Evolutionary conservation across 23 tunicate species (phyloP).

Genomic region (Clavelina lepadiformis): DNA sequence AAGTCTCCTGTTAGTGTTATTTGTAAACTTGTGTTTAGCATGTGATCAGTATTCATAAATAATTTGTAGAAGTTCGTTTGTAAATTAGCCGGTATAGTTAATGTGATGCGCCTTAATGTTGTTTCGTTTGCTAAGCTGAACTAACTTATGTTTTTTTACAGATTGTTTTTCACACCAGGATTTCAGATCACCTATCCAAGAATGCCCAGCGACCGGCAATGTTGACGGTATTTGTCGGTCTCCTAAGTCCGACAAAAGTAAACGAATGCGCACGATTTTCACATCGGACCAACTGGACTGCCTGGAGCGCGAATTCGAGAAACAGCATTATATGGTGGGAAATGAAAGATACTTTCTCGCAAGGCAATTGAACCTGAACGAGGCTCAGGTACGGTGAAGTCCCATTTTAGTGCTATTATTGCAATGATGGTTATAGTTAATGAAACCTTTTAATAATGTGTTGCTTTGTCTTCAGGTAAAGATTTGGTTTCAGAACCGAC

Average conservation of each 20-base stretch:
- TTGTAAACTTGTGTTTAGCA: too few relatives aligned
- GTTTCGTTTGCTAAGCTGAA: too few relatives aligned
- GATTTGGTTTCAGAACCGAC: constrained; percentile 73
- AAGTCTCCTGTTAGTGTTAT: too few relatives aligned
- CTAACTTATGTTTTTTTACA: too few relatives aligned
- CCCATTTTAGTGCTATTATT: too few relatives aligned
- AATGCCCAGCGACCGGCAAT: background rate
- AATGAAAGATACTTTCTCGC: constrained; percentile 47
- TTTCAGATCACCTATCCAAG: too few relatives aligned
- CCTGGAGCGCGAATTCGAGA: constrained; percentile 42
- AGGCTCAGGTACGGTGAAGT: constrained; percentile 51
- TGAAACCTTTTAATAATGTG: background rate
- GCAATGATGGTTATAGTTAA: background rate
- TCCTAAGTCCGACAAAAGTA: constrained; percentile 9
- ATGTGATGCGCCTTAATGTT: too few relatives aligned
- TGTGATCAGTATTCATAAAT: too few relatives aligned
- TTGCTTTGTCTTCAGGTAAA: constrained; percentile 22
- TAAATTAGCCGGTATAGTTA: too few relatives aligned
- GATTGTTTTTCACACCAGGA: too few relatives aligned
- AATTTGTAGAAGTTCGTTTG: too few relatives aligned
- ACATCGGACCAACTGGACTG: constrained; percentile 45
- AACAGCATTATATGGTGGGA: constrained; percentile 64
- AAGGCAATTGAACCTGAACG: constrained; percentile 29
- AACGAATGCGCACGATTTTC: constrained; percentile 57
- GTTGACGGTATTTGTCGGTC: background rate